Conservation (phyloP, 2,113 vertebrate genomes). For the Corythaixoides concolor region DNA sequence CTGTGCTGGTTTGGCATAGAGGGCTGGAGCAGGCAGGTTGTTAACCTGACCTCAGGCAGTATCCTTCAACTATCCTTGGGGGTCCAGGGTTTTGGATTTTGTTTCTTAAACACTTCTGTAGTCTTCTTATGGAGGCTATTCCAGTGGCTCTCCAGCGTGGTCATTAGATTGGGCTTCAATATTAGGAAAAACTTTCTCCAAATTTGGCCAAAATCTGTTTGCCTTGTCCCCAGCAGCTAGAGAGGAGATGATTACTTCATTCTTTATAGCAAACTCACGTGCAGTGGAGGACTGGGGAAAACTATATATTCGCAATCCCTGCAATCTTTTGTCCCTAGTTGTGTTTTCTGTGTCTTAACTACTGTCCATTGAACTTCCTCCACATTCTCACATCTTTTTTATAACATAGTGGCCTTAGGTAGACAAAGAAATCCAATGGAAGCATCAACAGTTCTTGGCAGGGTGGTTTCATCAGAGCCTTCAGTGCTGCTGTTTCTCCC, state of each 20-base stretch:
- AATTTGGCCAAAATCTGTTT: background rate
- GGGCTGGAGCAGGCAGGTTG: background rate
- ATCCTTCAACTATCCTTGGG: background rate
- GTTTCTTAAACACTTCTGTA: background rate
- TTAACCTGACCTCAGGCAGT: background rate
- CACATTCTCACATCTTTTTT: background rate
- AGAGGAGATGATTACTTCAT: background rate
- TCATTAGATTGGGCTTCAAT: background rate
- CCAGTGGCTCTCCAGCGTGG: background rate
- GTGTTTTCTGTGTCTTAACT: background rate
- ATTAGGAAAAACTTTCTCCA: background rate
- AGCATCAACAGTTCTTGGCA: background rate
- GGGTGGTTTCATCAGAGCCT: background rate
- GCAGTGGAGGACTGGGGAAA: background rate
- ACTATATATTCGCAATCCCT: background rate
- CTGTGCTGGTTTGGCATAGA: background rate
- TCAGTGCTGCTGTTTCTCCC: background rate
- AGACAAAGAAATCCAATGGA: background rate
- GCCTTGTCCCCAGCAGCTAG: background rate
- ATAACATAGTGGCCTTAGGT: fast-evolving
- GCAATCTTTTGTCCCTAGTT: fast-evolving
- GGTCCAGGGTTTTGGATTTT: background rate
- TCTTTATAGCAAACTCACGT: background rate
- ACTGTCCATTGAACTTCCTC: background rate
- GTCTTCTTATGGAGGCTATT: background rate